Evolutionary conservation across 2,113 vertebrate species (phyloP), one percentile per base, ranked within the genome.

Genomic region (Chamaetylas fuelleborni): DNA sequence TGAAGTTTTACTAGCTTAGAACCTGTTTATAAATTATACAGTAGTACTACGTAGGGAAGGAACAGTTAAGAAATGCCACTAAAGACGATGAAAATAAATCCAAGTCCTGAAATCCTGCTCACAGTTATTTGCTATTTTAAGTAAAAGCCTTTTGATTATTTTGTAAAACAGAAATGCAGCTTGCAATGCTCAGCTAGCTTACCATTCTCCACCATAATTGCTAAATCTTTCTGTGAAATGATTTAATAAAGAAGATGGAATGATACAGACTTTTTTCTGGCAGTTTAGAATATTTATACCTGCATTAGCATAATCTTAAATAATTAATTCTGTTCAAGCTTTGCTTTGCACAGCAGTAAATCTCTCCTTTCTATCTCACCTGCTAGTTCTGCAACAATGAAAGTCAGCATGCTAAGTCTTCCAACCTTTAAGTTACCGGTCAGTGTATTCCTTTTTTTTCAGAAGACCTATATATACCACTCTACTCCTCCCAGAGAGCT

Each of bases 261-360:
- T 18, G 15, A 94, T 38, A 70, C 5, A 42, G 36, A 43, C 11
- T 61, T 81, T 86, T 92, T 89, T 43, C 69, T 65, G 28, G 34
- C 24, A 51, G 42, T 57, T 94, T 50, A 86, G 78, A 92, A 77
- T 90, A 91, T 95, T 92, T 92, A 85, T 76, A 76, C 12, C 9
- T 91, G 34, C 8, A 73, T 80, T 87, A 92, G 12, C 73, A 73
- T 87, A 81, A 87, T 76, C n/a, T 85, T 85, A 91, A 87, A 74
- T 84, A 89, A 87, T 81, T 77, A 31, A 83, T 78, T 80, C n/a
- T 85, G 36, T 36, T 53, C 65, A 95, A 82, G 61, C 29, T 36
- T 81, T 85, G 61, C 61, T 87, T 86, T 76, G 61, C 53, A 65
- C 22, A 89, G 87, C 29, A 72, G 54, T 81, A 81, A 93, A 79